phyloP scores from a whole-genome alignment of 2,888 invertebrate species.

The Agrochola lota region DNA sequence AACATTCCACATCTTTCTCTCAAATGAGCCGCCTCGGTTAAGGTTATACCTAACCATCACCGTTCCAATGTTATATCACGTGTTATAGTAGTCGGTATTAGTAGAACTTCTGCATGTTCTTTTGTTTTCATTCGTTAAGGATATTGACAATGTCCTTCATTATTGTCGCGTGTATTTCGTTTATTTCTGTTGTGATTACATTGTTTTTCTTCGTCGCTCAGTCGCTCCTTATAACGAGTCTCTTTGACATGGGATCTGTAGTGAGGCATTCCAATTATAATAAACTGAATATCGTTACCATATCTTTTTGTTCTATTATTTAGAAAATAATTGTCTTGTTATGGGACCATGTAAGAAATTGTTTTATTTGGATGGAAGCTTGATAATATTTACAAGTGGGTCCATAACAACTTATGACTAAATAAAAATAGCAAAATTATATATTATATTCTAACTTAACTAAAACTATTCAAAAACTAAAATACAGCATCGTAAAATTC shows the following conservation, averaged over 20 bases:
- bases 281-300: neutral
- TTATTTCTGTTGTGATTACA: constrained; percentile 15
- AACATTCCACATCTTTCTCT: neutral
- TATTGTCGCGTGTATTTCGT: constrained; percentile 23
- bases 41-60: neutral
- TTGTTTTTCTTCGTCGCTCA: constrained; percentile 10
- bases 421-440: too few species aligned
- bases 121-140: constrained; percentile 13
- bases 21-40: neutral
- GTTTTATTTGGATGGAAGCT: neutral
- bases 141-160: constrained; percentile 16
- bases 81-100: neutral
- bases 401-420: too few species aligned
- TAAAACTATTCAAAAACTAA: too few species aligned
- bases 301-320: neutral
- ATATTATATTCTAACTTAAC: too few species aligned
- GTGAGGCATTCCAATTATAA: constrained; percentile 13
- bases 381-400: too few species aligned
- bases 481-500: too few species aligned
- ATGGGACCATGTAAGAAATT: neutral
- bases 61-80: neutral
- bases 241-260: constrained; percentile 7
- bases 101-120: constrained; percentile 5
- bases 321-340: neutral
- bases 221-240: constrained; percentile 3